Percentiles rank a stretch among this genome's conserved stretches.
Conservation (phyloP, 2,113 vertebrate species). For the Recurvirostra avosetta region DNA sequence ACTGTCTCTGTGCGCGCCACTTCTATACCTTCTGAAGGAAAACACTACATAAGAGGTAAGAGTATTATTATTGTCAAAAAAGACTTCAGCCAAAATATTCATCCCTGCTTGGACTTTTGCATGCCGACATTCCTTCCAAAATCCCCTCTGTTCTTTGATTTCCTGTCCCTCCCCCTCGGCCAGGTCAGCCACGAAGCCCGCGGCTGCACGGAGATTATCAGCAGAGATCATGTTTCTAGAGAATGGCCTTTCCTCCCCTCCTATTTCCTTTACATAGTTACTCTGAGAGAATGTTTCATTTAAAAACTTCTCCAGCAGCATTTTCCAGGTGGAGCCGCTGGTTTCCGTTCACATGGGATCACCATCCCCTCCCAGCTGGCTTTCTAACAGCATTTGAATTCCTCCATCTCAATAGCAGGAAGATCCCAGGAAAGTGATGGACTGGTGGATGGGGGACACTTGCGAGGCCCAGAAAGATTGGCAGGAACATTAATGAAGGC, state of each 20-base stretch:
- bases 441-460: background rate
- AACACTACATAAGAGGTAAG: background rate
- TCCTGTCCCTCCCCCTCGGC: background rate
- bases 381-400: background rate
- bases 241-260: constrained; percentile 33
- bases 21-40: background rate
- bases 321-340: background rate
- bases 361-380: background rate
- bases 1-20: too few relatives aligned
- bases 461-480: background rate
- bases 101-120: background rate
- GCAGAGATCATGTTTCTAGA: background rate
- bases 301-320: background rate
- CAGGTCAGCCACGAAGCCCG: background rate
- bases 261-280: constrained; percentile 25
- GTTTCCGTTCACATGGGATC: background rate
- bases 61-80: background rate
- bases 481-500: background rate
- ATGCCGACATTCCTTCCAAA: background rate
- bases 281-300: background rate
- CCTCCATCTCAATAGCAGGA: background rate
- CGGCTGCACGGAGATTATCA: background rate
- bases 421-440: background rate
- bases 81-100: background rate
- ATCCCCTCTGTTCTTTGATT: background rate